Conservation (phyloP, 2,888 invertebrate genomes). For the Drosophila birchii region DNA sequence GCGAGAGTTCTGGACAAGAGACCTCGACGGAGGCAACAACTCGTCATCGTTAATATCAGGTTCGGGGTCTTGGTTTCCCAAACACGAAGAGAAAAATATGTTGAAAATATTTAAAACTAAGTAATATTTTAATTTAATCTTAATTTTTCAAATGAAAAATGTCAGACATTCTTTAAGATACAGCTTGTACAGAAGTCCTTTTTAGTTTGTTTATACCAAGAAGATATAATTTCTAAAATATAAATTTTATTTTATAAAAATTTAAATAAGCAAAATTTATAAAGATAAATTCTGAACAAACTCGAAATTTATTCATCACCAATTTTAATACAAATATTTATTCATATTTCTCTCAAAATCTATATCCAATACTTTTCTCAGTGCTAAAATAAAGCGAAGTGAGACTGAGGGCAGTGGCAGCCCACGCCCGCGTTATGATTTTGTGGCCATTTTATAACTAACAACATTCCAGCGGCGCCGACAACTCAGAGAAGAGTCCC, state of each 20-base stretch:
- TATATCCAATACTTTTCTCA: not conserved
- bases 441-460: conserved; percentile 80
- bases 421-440: conserved; percentile 81
- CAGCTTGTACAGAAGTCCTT: not conserved
- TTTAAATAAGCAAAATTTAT: not conserved
- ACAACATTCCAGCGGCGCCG: conserved; percentile 73
- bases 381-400: conserved; percentile 14
- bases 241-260: not conserved
- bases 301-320: not conserved
- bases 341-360: not conserved
- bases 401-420: conserved; percentile 36
- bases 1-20: conserved; percentile 16
- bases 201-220: too few relatives aligned
- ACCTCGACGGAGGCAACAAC: conserved; percentile 56
- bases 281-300: fast-evolving
- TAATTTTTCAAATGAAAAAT: not conserved
- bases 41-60: conserved; percentile 75
- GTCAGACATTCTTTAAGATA: not conserved
- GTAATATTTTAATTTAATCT: not conserved
- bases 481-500: conserved; percentile 30
- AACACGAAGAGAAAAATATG: conserved; percentile 29
- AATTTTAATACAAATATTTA: not conserved
- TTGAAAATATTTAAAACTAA: not conserved
- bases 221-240: not conserved
- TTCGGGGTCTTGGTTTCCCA: conserved; percentile 54